Conservation (phyloP, 1,140 invertebrate genomes). For the Polypedilum vanderplanki region DNA sequence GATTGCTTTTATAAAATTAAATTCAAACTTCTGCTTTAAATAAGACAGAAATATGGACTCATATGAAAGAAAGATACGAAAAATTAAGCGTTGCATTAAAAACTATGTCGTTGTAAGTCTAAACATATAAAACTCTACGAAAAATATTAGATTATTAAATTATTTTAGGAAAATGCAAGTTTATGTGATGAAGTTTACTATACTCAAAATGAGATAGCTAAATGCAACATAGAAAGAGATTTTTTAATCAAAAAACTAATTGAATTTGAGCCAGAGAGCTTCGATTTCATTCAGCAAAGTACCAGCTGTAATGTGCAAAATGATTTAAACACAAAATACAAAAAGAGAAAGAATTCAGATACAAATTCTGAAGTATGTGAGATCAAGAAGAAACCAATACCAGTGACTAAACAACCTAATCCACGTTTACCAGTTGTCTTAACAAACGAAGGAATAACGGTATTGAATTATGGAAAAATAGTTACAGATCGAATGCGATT, state of each 20-base stretch:
- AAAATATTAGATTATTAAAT: neutral
- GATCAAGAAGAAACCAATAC: neutral
- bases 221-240: neutral
- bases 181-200: neutral
- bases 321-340: neutral
- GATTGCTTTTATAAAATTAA: no score
- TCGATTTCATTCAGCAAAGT: neutral
- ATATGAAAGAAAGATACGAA: neutral
- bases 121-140: neutral
- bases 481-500: neutral
- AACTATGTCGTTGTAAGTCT: neutral
- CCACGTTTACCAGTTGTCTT: neutral
- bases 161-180: neutral
- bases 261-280: neutral
- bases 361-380: slow-evolving; percentile 4
- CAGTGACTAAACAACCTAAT: neutral
- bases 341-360: slow-evolving; percentile 15
- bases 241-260: neutral
- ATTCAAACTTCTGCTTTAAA: no score
- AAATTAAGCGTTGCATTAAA: neutral
- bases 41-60: neutral
- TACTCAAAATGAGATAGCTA: neutral
- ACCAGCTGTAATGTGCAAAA: neutral
- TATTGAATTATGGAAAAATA: neutral
- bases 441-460: neutral